phyloP scores from a whole-genome alignment of 2,888 invertebrate genomes.

The Microctonus aethiopoides region DNA sequence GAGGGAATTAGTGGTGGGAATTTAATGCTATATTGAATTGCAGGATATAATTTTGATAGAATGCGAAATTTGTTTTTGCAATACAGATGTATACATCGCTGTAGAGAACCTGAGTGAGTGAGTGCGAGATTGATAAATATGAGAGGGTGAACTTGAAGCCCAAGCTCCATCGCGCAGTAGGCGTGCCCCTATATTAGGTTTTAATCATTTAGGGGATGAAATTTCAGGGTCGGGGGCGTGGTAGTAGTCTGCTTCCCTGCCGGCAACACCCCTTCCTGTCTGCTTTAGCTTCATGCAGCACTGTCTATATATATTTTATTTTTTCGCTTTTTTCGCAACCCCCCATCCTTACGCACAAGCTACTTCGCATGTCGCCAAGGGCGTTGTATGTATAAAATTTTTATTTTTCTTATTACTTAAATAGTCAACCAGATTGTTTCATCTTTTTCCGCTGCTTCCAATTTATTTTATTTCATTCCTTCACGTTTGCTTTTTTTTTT shows the following conservation, averaged over 20 bases:
- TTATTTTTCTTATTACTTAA: background rate
- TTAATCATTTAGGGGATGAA: constrained; percentile 66
- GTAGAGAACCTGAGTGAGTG: background rate
- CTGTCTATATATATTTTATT: constrained; percentile 31
- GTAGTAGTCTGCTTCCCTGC: constrained; percentile 65
- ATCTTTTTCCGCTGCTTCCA: background rate
- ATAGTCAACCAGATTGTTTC: background rate
- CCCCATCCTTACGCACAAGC: constrained; percentile 1
- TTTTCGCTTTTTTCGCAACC: constrained; percentile 27
- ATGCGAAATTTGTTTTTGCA: constrained; percentile 21
- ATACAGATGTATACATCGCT: background rate
- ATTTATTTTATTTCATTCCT: background rate
- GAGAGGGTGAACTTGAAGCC: constrained; percentile 16
- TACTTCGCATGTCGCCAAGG: background rate
- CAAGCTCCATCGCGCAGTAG: constrained; percentile 48
- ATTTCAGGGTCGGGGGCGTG: constrained; percentile 65
- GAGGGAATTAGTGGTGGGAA: background rate
- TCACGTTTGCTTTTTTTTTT: background rate
- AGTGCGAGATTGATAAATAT: background rate
- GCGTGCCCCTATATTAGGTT: constrained; percentile 67
- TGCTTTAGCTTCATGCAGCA: constrained; percentile 47
- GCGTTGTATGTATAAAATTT: background rate
- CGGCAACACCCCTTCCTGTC: constrained; percentile 65
- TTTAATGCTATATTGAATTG: constrained; percentile 1
- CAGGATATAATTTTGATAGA: constrained; percentile 26